Percentiles rank a stretch among this genome's conserved stretches.
Evolutionary conservation across 2,888 invertebrate genomes (phyloP).

Genomic region (Ernsta delagoae): DNA sequence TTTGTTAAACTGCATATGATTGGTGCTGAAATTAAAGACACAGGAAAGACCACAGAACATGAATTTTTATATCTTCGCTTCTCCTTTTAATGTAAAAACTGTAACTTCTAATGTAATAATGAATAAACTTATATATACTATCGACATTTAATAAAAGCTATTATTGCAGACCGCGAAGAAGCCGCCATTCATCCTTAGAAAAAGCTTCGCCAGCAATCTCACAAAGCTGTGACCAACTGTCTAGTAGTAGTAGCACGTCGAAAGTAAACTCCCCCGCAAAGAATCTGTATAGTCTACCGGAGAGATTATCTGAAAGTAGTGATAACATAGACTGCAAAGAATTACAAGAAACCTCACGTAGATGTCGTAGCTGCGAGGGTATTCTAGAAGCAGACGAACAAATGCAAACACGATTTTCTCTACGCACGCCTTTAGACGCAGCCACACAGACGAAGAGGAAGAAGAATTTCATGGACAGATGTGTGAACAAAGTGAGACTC

Average conservation of each 20-base stretch:
- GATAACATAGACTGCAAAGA: constrained; percentile 66
- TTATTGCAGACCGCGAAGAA: constrained; percentile 74
- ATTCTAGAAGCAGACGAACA: constrained; percentile 83
- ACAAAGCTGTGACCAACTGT: constrained; percentile 75
- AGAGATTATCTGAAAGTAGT: constrained; percentile 73
- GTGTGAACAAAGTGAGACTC: constrained; percentile 92
- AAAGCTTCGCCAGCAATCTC: constrained; percentile 66
- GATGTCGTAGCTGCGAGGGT: constrained; percentile 87
- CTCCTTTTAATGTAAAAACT: no score
- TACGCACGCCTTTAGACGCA: constrained; percentile 85
- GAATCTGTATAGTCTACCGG: constrained; percentile 73
- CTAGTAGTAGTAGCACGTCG: constrained; percentile 72
- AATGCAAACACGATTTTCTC: constrained; percentile 81
- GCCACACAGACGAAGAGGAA: constrained; percentile 87
- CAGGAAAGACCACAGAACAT: no score
- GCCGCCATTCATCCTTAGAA: constrained; percentile 74
- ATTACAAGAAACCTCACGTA: constrained; percentile 66
- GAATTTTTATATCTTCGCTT: no score
- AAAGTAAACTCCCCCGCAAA: constrained; percentile 75
- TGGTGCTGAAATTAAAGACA: no score
- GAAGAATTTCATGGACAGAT: constrained; percentile 93
- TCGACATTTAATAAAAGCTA: background rate
- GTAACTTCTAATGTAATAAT: no score
- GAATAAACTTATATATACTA: no score
- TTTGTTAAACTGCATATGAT: no score